phyloP scores from a whole-genome alignment of 2,797 vertebrate species.

The Hybognathus amarus region DNA sequence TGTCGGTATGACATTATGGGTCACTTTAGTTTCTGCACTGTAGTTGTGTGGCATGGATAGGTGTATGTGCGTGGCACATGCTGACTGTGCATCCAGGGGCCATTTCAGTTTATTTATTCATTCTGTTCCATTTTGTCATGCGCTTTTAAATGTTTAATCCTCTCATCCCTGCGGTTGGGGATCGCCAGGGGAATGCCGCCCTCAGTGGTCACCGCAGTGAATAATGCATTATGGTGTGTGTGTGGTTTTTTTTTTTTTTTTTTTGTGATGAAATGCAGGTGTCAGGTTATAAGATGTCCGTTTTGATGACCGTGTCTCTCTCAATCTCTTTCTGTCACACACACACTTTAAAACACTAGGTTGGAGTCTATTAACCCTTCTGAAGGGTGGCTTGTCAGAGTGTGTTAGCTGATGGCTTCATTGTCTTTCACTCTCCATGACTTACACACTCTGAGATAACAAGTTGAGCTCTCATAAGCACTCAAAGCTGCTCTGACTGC shows the following conservation, averaged over 20 bases:
- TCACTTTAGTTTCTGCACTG: constrained; percentile 14
- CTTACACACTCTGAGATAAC: constrained; percentile 45
- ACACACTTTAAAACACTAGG: constrained; percentile 40
- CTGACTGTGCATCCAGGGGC: constrained; percentile 61
- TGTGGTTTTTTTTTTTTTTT: constrained; percentile 54
- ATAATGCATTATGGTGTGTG: constrained; percentile 77
- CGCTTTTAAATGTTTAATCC: constrained; percentile 83
- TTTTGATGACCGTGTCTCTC: constrained; percentile 53
- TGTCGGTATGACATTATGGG: constrained; percentile 19
- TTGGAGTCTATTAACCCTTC: constrained; percentile 51
- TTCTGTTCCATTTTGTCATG: constrained; percentile 80
- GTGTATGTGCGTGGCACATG: constrained; percentile 45
- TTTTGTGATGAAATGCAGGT: constrained; percentile 64
- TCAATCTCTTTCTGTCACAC: constrained; percentile 14
- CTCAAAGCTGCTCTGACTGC: constrained; percentile 52
- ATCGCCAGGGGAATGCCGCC: constrained; percentile 76
- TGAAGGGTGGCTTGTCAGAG: constrained; percentile 54
- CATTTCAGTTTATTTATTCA: constrained; percentile 76
- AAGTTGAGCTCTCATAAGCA: constrained; percentile 44
- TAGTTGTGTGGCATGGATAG: constrained; percentile 40
- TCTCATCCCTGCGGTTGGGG: constrained; percentile 71
- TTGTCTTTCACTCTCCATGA: constrained; percentile 55
- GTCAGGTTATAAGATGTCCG: constrained; percentile 71
- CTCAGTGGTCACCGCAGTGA: constrained; percentile 73
- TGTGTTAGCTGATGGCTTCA: constrained; percentile 53